phyloP scores from a whole-genome alignment of 2,797 vertebrate species.

The Setipinna tenuifilis region DNA sequence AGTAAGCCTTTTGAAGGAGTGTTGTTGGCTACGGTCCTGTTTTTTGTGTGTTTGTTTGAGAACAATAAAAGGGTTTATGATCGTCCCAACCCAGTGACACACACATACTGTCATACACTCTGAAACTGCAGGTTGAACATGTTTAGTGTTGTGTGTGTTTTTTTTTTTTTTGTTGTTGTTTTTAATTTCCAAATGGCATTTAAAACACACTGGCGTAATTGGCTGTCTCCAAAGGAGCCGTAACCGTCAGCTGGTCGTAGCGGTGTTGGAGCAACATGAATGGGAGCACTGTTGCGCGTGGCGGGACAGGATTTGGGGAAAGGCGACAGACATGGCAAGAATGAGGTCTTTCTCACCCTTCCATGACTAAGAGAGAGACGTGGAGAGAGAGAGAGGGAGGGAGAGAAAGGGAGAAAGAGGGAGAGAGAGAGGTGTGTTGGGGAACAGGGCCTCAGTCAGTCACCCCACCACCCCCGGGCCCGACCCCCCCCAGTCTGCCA shows the following conservation, averaged over 20 bases:
- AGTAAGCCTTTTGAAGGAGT: background rate
- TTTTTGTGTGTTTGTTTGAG: background rate
- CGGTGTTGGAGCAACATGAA: background rate
- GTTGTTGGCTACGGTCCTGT: background rate
- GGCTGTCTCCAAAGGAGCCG: background rate
- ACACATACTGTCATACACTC: background rate
- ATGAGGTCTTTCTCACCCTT: conserved; percentile 21
- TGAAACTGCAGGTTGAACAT: background rate
- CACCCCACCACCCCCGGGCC: background rate
- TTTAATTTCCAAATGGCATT: background rate
- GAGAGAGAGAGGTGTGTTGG: background rate
- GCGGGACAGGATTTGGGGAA: background rate
- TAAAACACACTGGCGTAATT: background rate
- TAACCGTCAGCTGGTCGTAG: background rate
- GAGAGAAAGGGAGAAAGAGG: no score
- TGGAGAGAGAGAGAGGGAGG: no score
- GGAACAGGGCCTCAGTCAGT: background rate
- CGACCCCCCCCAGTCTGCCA: background rate
- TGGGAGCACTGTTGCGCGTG: conserved; percentile 1
- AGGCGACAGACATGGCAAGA: conserved; percentile 8
- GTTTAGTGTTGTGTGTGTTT: background rate
- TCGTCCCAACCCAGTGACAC: background rate
- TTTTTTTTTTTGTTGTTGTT: no score
- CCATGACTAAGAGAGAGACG: no score
- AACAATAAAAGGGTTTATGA: background rate